Evolutionary conservation across 2,888 invertebrate genomes (phyloP).

Genomic region (Masnerella sp.): DNA sequence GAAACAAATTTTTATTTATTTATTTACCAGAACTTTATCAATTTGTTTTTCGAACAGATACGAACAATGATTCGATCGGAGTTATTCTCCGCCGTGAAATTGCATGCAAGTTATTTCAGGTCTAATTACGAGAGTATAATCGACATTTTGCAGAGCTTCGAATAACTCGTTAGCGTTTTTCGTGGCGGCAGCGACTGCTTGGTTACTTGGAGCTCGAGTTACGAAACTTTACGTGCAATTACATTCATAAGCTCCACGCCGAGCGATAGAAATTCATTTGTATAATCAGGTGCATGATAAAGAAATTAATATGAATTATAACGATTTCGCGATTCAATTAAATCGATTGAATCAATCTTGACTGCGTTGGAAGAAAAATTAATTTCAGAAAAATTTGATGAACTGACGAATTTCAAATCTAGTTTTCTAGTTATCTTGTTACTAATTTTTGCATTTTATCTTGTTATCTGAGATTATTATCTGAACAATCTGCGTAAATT

Average conservation of each 20-base stretch:
- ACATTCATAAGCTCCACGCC: conserved; percentile 57
- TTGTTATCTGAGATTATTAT: no score
- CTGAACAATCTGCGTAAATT: no score
- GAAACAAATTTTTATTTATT: no score
- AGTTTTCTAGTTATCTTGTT: no score
- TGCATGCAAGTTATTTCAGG: conserved; percentile 16
- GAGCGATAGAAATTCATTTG: conserved; percentile 27
- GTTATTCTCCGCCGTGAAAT: conserved; percentile 15
- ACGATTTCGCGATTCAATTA: conserved; percentile 16
- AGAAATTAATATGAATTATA: conserved; percentile 7
- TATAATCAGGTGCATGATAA: conserved; percentile 1
- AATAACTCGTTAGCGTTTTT: conserved; percentile 29
- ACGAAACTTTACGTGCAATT: conserved; percentile 42
- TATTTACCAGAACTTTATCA: no score
- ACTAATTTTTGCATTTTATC: no score
- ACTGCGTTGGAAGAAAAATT: neutral
- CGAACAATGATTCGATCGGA: neutral
- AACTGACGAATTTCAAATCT: no score
- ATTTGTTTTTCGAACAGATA: no score
- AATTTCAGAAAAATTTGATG: no score
- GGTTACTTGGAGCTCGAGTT: conserved; percentile 32
- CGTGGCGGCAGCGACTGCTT: neutral
- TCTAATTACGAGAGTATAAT: conserved; percentile 61
- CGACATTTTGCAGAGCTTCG: conserved; percentile 25
- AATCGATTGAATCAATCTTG: neutral